Evolutionary conservation across 2,113 vertebrate genomes (phyloP).

Genomic region (Perognathus longimembris): DNA sequence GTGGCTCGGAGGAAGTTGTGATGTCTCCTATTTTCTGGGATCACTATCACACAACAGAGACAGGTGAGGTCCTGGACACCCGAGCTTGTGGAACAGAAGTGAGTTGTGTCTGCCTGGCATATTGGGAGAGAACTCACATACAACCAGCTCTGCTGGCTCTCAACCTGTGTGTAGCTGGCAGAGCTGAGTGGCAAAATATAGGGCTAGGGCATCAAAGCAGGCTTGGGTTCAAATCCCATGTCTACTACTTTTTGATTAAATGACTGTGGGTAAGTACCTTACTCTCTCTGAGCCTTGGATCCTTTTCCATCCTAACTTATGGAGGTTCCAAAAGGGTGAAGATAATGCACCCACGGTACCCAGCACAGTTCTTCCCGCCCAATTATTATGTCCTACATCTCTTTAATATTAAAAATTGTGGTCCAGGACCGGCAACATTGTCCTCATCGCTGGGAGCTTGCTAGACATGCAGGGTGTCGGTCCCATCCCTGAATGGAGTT

Average conservation of each 20-base stretch:
- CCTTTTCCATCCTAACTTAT: background rate
- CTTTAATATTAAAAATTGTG: background rate
- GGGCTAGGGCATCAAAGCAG: background rate
- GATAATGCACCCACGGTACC: background rate
- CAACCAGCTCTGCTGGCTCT: background rate
- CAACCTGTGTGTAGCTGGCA: background rate
- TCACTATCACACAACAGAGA: background rate
- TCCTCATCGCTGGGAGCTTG: no score
- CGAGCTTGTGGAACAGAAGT: no score
- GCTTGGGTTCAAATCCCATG: background rate
- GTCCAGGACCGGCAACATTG: background rate
- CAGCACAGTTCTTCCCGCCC: background rate
- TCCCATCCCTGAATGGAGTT: rapidly evolving
- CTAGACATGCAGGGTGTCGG: background rate
- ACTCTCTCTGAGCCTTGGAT: background rate
- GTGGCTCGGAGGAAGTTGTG: background rate
- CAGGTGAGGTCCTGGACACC: background rate
- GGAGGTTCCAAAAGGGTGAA: background rate
- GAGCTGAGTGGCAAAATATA: background rate
- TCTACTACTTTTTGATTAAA: background rate
- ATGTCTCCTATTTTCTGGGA: background rate
- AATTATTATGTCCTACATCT: background rate
- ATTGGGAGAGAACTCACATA: no score
- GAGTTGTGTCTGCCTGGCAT: no score
- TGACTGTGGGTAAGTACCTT: background rate